phyloP scores from a whole-genome alignment of 1,140 invertebrate species.

The Belonocnema kinseyi region DNA sequence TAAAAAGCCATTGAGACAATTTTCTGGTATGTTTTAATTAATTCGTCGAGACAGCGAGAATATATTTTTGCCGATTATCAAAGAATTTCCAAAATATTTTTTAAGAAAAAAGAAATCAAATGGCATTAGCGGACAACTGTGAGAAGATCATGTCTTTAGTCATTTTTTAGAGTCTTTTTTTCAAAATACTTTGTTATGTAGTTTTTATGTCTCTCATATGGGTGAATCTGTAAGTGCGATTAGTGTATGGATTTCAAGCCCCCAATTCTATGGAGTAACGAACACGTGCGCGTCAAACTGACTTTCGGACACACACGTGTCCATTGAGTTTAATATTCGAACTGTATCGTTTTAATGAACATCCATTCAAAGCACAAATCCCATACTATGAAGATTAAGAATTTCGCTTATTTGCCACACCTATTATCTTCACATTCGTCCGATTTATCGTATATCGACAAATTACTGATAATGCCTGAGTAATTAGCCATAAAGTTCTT shows the following conservation, averaged over 20 bases:
- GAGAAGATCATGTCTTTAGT: no score
- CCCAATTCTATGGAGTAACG: background rate
- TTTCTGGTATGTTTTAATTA: no score
- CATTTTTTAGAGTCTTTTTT: background rate
- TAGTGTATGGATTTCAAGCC: background rate
- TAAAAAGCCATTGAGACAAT: no score
- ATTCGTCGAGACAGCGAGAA: no score
- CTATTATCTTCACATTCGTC: background rate
- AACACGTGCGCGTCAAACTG: background rate
- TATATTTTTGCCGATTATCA: no score
- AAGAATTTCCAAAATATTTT: no score
- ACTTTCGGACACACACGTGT: slow-evolving; percentile 21
- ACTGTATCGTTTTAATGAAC: slow-evolving; percentile 31
- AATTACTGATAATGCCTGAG: slow-evolving; percentile 1
- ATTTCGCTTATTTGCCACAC: slow-evolving; percentile 3
- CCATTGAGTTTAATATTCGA: slow-evolving; percentile 25
- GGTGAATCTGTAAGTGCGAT: background rate
- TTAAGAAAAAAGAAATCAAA: no score
- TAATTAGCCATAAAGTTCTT: background rate
- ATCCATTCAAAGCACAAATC: slow-evolving; percentile 21
- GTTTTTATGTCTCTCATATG: background rate
- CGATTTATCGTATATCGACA: background rate
- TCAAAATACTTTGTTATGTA: background rate
- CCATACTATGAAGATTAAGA: slow-evolving; percentile 2
- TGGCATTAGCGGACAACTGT: no score